Evolutionary conservation across 2,888 invertebrate species (phyloP), one percentile per base, ranked within the genome.

Genomic region (Volucella inanis): DNA sequence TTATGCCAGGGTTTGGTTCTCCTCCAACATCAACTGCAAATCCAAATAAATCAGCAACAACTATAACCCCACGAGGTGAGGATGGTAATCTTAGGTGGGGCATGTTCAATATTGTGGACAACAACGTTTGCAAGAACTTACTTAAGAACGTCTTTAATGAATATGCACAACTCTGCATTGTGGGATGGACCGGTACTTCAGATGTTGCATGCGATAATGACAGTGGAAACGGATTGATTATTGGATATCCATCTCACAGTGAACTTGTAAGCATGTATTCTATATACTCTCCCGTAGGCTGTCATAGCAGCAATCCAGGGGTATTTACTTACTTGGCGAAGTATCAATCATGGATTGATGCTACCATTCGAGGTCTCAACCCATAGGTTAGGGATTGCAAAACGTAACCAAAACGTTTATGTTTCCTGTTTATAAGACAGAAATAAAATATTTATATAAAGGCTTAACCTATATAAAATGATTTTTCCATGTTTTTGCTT

Each of bases 241-340:
- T 55, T 2, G 59, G 65, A 22, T 82, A 78, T 82, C 82, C 78
- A 1, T n/a, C 39, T 6, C 50, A 57, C 10, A 68, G 57, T 2
- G 61, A 62, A 54, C 61, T 86, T 18, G n/a, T 81, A 11, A 81
- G 77, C 3, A 10, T 86, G 0, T 77, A 68, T 52, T 86, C 85
- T 1, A 11, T 18, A 2, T 14, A 12, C 6, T 52, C 61, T 0
- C n/a, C n/a, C 3, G 4, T 31, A 31, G 11, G n/a, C 8, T 87
- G 86, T 39, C 8, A 12, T 1, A 45, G 12, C 0, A 50, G 12
- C 10, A n/a, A 4, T 1, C 77, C 78, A 18, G 50, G 59, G 2
- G 39, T 79, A 12, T 78, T 65, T 15, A 78, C 59, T 6, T 47
- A 59, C 18, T n/a, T 78, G 31, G 15, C 38, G 10, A 65, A 82